Base-by-base conservation (phyloP, 2,888 invertebrate genomes). In the Arenicola marina region DNA sequence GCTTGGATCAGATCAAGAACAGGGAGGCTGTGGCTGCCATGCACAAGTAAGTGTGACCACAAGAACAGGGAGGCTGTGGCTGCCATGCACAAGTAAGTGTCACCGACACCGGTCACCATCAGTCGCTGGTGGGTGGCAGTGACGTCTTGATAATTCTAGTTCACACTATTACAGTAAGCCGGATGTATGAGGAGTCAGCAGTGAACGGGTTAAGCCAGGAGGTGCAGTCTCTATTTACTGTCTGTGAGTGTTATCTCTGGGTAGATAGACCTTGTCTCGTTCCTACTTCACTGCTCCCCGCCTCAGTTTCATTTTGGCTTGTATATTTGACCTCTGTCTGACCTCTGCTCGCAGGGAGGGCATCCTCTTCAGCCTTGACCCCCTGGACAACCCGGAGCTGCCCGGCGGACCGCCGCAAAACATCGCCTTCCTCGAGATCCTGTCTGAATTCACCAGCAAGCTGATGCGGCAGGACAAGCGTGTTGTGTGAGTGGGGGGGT, bases 391-490 rank as follows among this genome's bases (percentile, higher is more conserved):
- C 44, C 67, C 77, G 54, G 61, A 71, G 66, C 18, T 44, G 71
- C 31, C 29, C 28, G 53, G 24, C 7, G 89, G 89, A 24, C 89
- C 90, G 18, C 91, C 94, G 45, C 91, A 90, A 0, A 90, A 95
- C 84, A 84, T 99, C 66, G 88, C 92, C 1, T 99, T 97, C 86
- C 87, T 99, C 34, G 99, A 99, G 86, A 91, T 98, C 73, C 87
- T 98, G 15, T 89, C 92, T 4, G 99, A 99, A 86, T 99, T 99
- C 84, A 94, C 94, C 59, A 92, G 92, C 84, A 97, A 97, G 85
- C 87, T 99, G 70, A 87, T 99, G 77, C 93, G 93, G 74, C 96
- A 96, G 83, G 99, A 99, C 86, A 98, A 98, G 85, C 89, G 91
- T 65, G 91, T 95, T 43, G 82, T 82, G 82, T 82, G 75, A 77